phyloP scores from a whole-genome alignment of 2,888 invertebrate genomes.

The Cheiracanthium punctorium region DNA sequence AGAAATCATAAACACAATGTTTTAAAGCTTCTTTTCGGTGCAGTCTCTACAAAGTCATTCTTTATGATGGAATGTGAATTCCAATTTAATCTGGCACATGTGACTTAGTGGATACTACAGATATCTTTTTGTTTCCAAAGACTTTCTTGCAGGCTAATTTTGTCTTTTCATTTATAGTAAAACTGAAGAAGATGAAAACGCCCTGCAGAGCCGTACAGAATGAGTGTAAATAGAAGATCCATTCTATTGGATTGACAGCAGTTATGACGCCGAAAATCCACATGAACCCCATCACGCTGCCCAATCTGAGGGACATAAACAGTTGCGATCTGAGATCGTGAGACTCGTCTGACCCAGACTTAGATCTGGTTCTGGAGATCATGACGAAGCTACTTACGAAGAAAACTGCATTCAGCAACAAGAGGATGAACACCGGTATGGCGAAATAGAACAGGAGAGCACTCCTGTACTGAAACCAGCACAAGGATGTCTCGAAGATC shows the following conservation, averaged over 20 bases:
- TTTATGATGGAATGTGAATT: no score
- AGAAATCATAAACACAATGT: no score
- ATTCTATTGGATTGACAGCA: slow-evolving; percentile 75
- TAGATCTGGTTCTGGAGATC: slow-evolving; percentile 73
- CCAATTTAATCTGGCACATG: no score
- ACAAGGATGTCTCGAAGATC: slow-evolving; percentile 76
- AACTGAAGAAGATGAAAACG: slow-evolving; percentile 78
- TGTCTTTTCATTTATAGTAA: slow-evolving; percentile 78
- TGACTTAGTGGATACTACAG: no score
- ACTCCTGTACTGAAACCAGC: slow-evolving; percentile 78
- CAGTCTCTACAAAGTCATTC: no score
- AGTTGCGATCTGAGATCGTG: slow-evolving; percentile 24
- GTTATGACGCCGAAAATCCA: slow-evolving; percentile 78
- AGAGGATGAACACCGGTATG: slow-evolving; percentile 77
- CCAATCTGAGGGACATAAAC: slow-evolving; percentile 76
- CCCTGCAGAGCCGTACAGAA: slow-evolving; percentile 78
- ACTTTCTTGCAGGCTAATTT: slow-evolving; percentile 22
- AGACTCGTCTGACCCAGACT: neutral
- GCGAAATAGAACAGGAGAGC: slow-evolving; percentile 79
- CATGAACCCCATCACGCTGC: slow-evolving; percentile 78
- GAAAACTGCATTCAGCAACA: slow-evolving; percentile 77
- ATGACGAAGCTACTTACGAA: slow-evolving; percentile 76
- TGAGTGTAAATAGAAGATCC: slow-evolving; percentile 78
- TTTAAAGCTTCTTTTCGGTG: no score
- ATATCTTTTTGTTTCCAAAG: slow-evolving; percentile 23